Conservation (phyloP, 2,113 vertebrate genomes). For the Ascaphus truei region DNA sequence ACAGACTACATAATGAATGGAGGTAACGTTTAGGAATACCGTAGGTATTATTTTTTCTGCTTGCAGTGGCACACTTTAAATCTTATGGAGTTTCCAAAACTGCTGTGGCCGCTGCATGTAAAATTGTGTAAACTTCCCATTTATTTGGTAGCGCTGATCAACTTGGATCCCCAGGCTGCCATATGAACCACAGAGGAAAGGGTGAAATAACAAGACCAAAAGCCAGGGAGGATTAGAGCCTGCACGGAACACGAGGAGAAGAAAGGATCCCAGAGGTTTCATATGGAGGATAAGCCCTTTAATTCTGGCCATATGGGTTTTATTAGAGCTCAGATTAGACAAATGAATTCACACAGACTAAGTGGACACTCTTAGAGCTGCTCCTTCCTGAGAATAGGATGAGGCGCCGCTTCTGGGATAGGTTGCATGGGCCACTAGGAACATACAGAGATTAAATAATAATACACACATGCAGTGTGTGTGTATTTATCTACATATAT, state of each 20-base stretch:
- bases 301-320: conserved; percentile 35
- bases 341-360: conserved; percentile 20
- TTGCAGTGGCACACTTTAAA: no score
- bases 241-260: conserved; percentile 28
- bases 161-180: conserved; percentile 6
- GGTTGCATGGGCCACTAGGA: no score
- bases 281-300: conserved; percentile 24
- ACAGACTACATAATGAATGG: no score
- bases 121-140: no score
- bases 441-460: no score
- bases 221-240: conserved; percentile 33
- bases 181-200: conserved; percentile 20
- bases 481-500: no score
- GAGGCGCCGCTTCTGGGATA: conserved; percentile 4
- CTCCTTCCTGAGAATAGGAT: neutral
- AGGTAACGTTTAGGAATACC: no score
- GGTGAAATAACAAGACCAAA: conserved; percentile 34
- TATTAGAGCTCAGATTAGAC: conserved; percentile 30
- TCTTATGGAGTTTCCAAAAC: no score
- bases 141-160: neutral
- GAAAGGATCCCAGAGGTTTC: conserved; percentile 25
- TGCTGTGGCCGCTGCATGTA: no score
- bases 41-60: no score
- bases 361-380: neutral
- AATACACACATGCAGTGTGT: no score